Evolutionary conservation across 2,113 vertebrate genomes (phyloP).

Genomic region (Dasypus novemcinctus): DNA sequence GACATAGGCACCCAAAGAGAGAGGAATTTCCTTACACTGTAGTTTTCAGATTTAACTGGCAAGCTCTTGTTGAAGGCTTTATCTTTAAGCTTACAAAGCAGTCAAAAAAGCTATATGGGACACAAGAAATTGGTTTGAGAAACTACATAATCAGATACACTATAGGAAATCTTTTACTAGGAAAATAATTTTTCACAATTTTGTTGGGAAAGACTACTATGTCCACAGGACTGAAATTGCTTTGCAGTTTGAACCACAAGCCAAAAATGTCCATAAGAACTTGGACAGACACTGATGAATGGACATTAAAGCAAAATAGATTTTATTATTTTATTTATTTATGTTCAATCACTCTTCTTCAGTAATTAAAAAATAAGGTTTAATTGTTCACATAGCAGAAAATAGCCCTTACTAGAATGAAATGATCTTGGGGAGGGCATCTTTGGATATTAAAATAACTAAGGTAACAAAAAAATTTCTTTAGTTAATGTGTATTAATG

Average conservation of each 20-base stretch:
- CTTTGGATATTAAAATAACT: conserved; percentile 26
- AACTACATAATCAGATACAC: neutral
- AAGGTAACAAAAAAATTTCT: neutral
- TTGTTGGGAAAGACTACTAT: conserved; percentile 9
- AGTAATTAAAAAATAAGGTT: conserved; percentile 52
- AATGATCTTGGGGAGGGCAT: neutral
- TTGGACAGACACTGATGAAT: conserved; percentile 26
- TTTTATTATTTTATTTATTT: conserved; percentile 54
- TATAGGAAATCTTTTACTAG: neutral
- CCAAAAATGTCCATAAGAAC: conserved; percentile 32
- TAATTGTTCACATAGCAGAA: conserved; percentile 34
- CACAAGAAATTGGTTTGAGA: neutral
- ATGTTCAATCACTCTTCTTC: neutral
- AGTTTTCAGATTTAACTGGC: neutral
- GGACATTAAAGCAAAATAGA: conserved; percentile 17
- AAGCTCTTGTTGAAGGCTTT: neutral
- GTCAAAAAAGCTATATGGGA: neutral
- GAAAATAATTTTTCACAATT: neutral
- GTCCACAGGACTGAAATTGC: neutral
- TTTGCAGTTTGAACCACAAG: conserved; percentile 25
- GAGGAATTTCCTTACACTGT: neutral
- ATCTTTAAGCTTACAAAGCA: neutral
- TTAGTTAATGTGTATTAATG: neutral
- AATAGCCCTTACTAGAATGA: conserved; percentile 27
- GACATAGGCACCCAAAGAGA: neutral